Percentiles rank a stretch among this genome's conserved stretches.
These are phyloP conservation scores for Lycophotia porphyrea DNA, from an alignment of 2,888 invertebrate genomes.

Conservation along the genomic window DNA sequence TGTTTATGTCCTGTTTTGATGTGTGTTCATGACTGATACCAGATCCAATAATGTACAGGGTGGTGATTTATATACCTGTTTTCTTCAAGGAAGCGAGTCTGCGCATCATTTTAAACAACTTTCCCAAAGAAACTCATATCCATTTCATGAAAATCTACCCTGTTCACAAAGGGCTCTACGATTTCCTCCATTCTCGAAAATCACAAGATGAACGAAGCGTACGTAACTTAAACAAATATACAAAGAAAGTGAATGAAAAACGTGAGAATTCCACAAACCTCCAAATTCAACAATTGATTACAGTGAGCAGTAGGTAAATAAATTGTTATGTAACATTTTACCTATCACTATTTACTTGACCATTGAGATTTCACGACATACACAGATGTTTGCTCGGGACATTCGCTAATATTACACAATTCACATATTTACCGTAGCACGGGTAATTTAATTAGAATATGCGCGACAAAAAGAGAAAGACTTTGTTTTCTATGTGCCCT, in stretches of 20 bases:
- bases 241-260: slow-evolving; percentile 44
- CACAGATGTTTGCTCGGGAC: slow-evolving; percentile 10
- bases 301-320: slow-evolving; percentile 20
- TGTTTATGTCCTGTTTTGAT: too few relatives aligned
- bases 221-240: slow-evolving; percentile 25
- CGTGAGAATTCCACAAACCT: slow-evolving; percentile 32
- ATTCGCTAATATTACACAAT: slow-evolving; percentile 45
- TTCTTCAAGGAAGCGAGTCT: neutral
- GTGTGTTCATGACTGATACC: too few relatives aligned
- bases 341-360: slow-evolving; percentile 49
- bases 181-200: neutral
- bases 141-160: neutral
- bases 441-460: slow-evolving; percentile 69
- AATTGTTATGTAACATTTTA: slow-evolving; percentile 33
- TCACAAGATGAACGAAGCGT: neutral
- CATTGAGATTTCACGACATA: slow-evolving; percentile 43
- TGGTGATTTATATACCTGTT: neutral
- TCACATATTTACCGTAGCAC: slow-evolving; percentile 47
- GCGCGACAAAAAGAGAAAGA: slow-evolving; percentile 72
- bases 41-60: neutral
- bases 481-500: slow-evolving; percentile 61
- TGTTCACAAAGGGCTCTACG: neutral
- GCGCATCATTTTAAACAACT: neutral
- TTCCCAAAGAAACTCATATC: neutral
- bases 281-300: slow-evolving; percentile 54